Base-by-base conservation (phyloP, 2,888 invertebrate genomes). In the Polymixis flavicincta region DNA sequence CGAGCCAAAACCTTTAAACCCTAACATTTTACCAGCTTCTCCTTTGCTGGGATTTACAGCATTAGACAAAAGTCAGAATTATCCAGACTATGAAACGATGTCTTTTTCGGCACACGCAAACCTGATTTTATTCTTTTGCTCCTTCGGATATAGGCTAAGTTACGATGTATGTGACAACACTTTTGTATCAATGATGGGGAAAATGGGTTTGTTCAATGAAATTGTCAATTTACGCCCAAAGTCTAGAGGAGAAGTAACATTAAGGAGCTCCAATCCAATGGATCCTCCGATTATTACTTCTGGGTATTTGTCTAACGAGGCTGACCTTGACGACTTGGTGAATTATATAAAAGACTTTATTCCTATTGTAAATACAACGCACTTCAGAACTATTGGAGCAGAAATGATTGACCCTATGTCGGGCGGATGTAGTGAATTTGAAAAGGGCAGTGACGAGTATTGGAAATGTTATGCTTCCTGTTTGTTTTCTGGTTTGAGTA, bases 401-500 rank as follows among this genome's bases (percentile, higher is more conserved):
- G 66, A 78, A 74, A 68, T 78, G 68, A 28, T 85, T 32, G 76
- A 84, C 25, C 68, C 75, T 17, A 67, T 32, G 17, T 14, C 55
- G 8, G 61, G n/a, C 6, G 54, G 54, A 14, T 85, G 83, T 32
- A 63, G 17, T 71, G 71, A 76, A 42, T 80, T 74, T 55, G 69
- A 78, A 28, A 55, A 57, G 14, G 69, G 75, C 7, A 86, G 66
- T 66, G 73, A 79, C 54, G 78, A 81, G 37, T 89, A 87, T 67
- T 89, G 87, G 87, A 84, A 76, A 57, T 88, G 88, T 28, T 84
- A 88, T 37, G 55, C 68, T 28, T 48, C 71, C 9, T 87, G 87
- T 19, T 71, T 82, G 60, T 82, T 74, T 65, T 61, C 80, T 50
- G 81, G 82, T 3, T 1, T 76, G 22, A 80, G 78, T 63, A 80